Evolutionary conservation across 1,140 invertebrate species (phyloP), one percentile per base, ranked within the genome.

Genomic region (Drosophila kepulauana): DNA sequence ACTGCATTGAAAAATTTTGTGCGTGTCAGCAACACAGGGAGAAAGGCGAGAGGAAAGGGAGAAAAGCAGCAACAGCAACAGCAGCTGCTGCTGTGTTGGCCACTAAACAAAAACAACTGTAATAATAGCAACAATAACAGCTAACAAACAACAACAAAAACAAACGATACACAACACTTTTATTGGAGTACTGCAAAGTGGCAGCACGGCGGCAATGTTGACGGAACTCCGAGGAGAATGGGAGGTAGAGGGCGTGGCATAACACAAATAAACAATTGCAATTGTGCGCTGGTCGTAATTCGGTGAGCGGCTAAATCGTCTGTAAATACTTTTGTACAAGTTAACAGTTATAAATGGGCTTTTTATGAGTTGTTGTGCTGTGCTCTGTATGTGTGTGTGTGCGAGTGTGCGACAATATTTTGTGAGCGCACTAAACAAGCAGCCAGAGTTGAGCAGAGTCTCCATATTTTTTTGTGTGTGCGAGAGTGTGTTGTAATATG

Each of bases 281-380:
- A 84, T 88, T 88, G 84, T 88, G 65, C 48, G 25, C 59, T 71
- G 80, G 77, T 49, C 84, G 84, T 88, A 88, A 88, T 88, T 84
- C 77, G 79, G 63, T 72, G 81, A 84, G 78, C 84, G 87, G 85
- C 80, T 89, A 88, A 88, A 88, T 88, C 84, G 84, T 80, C 84
- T 88, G 84, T 88, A 88, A 88, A 88, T 88, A 88, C 84, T 88
- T 88, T 88, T 81, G 85, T 88, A 88, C 85, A 88, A 89, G 84
- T 88, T 88, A 88, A 88, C 84, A 84, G 85, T 88, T 89, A 89
- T 88, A 88, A 88, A 88, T 88, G 84, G 85, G 74, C 85, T 75
- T 88, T 88, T 88, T 88, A 88, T 88, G 84, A 88, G 84, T 88
- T 80, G 71, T 78, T 25, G 46, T 45, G 28, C 7, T 68, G 79